phyloP scores from a whole-genome alignment of 2,888 invertebrate species.

The Oscheius myriophilus region DNA sequence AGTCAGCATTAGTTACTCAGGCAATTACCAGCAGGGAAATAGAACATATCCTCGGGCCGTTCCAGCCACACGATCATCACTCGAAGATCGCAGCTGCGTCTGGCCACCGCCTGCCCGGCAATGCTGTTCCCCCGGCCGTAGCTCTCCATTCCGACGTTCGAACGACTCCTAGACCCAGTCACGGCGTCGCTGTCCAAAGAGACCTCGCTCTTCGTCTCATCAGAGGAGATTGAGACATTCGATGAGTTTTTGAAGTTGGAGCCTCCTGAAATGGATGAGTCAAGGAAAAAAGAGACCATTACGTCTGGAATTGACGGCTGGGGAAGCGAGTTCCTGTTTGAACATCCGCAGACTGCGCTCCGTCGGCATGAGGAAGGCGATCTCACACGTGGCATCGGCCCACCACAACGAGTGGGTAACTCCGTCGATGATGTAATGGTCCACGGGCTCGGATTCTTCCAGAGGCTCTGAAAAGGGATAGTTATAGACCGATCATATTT shows the following conservation, averaged over 20 bases:
- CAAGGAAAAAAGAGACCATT: no score
- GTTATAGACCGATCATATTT: background rate
- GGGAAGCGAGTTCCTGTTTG: conserved; percentile 48
- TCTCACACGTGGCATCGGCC: conserved; percentile 76
- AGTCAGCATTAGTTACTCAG: conserved; percentile 18
- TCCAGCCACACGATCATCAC: conserved; percentile 91
- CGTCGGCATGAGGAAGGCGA: conserved; percentile 89
- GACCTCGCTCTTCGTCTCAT: conserved; percentile 32
- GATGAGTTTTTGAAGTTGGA: conserved; percentile 40
- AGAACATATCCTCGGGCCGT: conserved; percentile 90
- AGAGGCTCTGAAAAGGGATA: conserved; percentile 38
- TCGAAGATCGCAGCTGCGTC: conserved; percentile 70
- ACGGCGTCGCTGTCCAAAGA: conserved; percentile 28
- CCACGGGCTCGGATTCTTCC: conserved; percentile 49
- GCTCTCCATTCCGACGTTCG: conserved; percentile 28
- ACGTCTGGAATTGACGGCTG: conserved; percentile 51
- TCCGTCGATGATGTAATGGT: conserved; percentile 66
- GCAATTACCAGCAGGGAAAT: conserved; percentile 77
- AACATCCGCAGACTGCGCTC: conserved; percentile 55
- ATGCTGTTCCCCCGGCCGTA: conserved; percentile 33
- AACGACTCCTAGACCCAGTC: conserved; percentile 12
- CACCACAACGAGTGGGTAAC: conserved; percentile 63
- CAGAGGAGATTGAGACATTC: conserved; percentile 24
- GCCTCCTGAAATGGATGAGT: conserved; percentile 31
- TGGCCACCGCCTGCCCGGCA: conserved; percentile 29